phyloP scores from a whole-genome alignment of 2,888 invertebrate species.

The Eristalis tenax region DNA sequence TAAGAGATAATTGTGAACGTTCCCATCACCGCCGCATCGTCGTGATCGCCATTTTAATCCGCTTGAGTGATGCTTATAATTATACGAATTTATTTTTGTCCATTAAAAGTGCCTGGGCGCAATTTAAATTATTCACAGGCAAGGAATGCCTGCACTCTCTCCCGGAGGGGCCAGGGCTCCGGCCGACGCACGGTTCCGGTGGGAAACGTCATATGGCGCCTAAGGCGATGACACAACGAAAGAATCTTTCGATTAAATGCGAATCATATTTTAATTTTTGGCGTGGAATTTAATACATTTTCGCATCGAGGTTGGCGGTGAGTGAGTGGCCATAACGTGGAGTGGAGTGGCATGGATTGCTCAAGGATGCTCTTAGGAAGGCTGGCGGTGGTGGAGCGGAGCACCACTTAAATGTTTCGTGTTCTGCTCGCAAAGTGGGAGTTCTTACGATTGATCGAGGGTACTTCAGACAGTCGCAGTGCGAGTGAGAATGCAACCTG shows the following conservation, averaged over 20 bases:
- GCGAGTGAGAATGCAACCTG: neutral
- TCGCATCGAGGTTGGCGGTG: conserved; percentile 41
- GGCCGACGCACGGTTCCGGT: neutral
- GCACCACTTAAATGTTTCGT: conserved; percentile 34
- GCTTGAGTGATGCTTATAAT: conserved; percentile 64
- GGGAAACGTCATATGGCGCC: conserved; percentile 30
- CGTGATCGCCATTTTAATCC: conserved; percentile 64
- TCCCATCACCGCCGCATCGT: conserved; percentile 39
- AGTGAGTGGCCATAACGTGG: conserved; percentile 46
- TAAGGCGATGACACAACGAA: neutral
- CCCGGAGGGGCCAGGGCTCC: neutral
- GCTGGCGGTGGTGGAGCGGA: neutral
- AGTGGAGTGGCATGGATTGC: conserved; percentile 36
- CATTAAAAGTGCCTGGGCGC: conserved; percentile 31
- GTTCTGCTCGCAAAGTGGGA: neutral
- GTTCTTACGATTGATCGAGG: conserved; percentile 14
- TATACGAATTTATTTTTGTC: conserved; percentile 51
- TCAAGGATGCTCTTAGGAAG: conserved; percentile 47
- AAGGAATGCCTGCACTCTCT: conserved; percentile 35
- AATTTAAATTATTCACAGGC: conserved; percentile 57
- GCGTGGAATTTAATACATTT: neutral
- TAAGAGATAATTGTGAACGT: conserved; percentile 33
- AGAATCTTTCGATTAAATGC: neutral
- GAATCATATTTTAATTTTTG: neutral
- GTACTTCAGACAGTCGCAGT: conserved; percentile 13